These are phyloP conservation scores for Solea senegalensis DNA, from an alignment of 2,113 vertebrate species.

Conservation along the genomic window DNA sequence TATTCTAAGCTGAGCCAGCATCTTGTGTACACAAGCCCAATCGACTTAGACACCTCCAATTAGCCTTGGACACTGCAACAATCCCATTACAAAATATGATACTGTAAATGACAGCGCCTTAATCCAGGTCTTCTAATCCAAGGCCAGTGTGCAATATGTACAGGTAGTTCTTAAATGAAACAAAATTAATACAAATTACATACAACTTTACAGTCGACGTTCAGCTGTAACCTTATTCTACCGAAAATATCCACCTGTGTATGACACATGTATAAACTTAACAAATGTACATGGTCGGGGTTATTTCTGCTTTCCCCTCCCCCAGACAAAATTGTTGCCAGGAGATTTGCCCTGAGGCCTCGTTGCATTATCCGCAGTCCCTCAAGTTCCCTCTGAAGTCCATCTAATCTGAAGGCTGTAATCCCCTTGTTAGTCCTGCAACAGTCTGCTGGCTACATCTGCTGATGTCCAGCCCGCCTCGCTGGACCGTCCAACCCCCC, in stretches of 20 bases:
- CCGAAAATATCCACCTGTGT: neutral
- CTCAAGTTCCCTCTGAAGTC: slow-evolving; percentile 70
- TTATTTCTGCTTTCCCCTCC: slow-evolving; percentile 7
- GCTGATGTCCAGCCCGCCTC: slow-evolving; percentile 65
- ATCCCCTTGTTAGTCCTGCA: slow-evolving; percentile 77
- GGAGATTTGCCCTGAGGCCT: slow-evolving; percentile 49
- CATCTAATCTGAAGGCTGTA: slow-evolving; percentile 78
- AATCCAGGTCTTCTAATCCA: slow-evolving; percentile 70
- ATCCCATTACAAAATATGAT: slow-evolving; percentile 74
- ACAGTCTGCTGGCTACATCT: slow-evolving; percentile 80
- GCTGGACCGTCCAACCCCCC: slow-evolving; percentile 60
- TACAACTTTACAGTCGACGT: neutral
- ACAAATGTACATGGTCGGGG: slow-evolving; percentile 1
- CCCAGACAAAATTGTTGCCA: slow-evolving; percentile 35
- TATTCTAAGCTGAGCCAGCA: slow-evolving; percentile 59
- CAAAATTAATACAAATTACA: neutral
- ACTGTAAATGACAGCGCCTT: slow-evolving; percentile 60
- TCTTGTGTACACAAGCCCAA: slow-evolving; percentile 47
- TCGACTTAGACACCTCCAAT: slow-evolving; percentile 64
- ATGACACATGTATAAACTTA: neutral
- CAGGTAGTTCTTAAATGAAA: neutral
- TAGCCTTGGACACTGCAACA: slow-evolving; percentile 49
- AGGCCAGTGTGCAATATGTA: slow-evolving; percentile 10
- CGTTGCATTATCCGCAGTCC: slow-evolving; percentile 64
- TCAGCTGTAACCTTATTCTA: no score